Conservation (phyloP, 2,797 vertebrate genomes). For the Hemibagrus guttatus region DNA sequence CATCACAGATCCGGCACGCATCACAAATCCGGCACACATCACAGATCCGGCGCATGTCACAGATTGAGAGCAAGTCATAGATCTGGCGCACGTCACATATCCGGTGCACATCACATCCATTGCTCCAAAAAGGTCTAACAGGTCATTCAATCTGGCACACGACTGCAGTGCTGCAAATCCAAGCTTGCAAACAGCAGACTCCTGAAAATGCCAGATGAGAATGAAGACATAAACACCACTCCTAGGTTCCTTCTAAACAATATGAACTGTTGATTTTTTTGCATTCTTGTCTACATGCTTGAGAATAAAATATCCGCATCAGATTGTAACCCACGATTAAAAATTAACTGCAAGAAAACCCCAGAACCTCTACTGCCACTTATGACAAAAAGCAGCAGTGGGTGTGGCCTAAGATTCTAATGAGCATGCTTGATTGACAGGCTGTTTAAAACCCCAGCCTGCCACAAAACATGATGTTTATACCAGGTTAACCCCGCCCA, state of each 20-base stretch:
- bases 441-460: background rate
- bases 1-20: background rate
- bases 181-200: too few species aligned
- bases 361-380: background rate
- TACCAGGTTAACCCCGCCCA: background rate
- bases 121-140: background rate
- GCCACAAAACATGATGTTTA: background rate
- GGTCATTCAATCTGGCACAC: background rate
- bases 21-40: background rate
- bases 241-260: background rate
- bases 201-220: background rate
- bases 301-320: background rate
- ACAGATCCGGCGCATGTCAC: background rate
- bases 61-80: background rate
- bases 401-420: slow-evolving; percentile 2
- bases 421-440: background rate
- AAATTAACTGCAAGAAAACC: background rate
- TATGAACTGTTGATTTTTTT: background rate
- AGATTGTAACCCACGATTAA: background rate
- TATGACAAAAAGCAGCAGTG: background rate
- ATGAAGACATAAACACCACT: background rate
- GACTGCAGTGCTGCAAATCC: background rate
- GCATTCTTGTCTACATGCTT: background rate
- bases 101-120: background rate
- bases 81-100: background rate